These are phyloP conservation scores for Trichacis sp. DNA, from an alignment of 2,888 invertebrate species.

Conservation along the genomic window DNA sequence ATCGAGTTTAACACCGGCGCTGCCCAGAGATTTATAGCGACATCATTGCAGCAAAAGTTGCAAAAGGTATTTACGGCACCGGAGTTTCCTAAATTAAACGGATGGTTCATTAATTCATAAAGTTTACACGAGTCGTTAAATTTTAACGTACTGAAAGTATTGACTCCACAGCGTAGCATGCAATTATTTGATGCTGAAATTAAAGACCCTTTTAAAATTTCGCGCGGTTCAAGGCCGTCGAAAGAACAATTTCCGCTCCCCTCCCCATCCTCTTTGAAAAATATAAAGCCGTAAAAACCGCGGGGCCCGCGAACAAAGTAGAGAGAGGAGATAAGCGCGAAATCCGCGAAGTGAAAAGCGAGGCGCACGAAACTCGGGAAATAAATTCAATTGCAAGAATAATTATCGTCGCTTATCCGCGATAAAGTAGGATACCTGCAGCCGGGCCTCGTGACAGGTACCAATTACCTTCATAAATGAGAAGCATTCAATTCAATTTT, in stretches of 20 bases:
- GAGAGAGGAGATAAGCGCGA: too few species aligned
- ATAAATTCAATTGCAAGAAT: slow-evolving; percentile 62
- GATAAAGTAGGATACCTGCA: slow-evolving; percentile 59
- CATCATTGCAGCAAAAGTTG: neutral
- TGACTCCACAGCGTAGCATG: neutral
- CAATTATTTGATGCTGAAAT: too few species aligned
- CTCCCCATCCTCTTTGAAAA: too few species aligned
- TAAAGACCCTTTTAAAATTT: too few species aligned
- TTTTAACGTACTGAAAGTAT: slow-evolving; percentile 2
- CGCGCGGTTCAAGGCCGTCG: too few species aligned
- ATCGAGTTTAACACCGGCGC: slow-evolving; percentile 6
- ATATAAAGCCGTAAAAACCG: too few species aligned
- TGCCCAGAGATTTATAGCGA: slow-evolving; percentile 2
- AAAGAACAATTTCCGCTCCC: too few species aligned
- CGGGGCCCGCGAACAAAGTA: neutral
- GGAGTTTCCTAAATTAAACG: slow-evolving; percentile 5
- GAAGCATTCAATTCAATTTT: slow-evolving; percentile 65
- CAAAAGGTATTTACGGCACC: slow-evolving; percentile 11
- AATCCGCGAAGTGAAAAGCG: slow-evolving; percentile 11
- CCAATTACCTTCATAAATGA: slow-evolving; percentile 65
- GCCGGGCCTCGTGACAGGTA: slow-evolving; percentile 57
- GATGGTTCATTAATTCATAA: neutral
- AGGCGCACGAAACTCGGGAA: slow-evolving; percentile 42
- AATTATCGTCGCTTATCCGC: slow-evolving; percentile 59
- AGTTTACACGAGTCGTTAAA: slow-evolving; percentile 7